Percentiles rank a stretch among this genome's conserved stretches.
phyloP scores from a whole-genome alignment of 2,113 vertebrate genomes.

The Chaenocephalus aceratus region DNA sequence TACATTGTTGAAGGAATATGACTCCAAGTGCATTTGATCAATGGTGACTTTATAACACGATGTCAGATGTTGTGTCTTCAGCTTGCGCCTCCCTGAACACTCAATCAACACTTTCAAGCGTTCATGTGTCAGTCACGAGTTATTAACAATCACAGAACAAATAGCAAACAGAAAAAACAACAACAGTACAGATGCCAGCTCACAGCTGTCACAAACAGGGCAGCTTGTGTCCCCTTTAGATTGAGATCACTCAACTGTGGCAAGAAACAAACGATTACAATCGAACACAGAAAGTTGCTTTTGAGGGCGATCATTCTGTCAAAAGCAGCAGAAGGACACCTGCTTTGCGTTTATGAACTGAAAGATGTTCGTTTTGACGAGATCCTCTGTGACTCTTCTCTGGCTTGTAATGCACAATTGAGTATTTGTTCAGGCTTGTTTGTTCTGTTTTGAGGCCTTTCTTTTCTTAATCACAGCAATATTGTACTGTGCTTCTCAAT shows the following conservation, averaged over 20 bases:
- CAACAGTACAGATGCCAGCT: conserved; percentile 31
- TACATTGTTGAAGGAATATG: not conserved
- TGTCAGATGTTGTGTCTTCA: conserved; percentile 1
- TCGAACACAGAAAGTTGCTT: not conserved
- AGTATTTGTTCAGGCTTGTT: not conserved
- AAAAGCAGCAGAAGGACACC: conserved; percentile 5
- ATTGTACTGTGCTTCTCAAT: conserved; percentile 7
- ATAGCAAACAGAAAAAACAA: conserved; percentile 39
- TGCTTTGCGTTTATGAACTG: conserved; percentile 11
- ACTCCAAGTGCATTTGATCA: not conserved
- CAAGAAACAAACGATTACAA: conserved; percentile 59
- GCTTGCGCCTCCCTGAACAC: not conserved
- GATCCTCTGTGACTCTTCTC: not conserved
- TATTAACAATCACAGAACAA: conserved; percentile 23
- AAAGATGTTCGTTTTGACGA: not conserved
- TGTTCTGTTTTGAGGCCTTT: not conserved
- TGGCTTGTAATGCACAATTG: not conserved
- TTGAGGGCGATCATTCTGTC: not conserved
- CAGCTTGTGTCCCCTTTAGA: conserved; percentile 23
- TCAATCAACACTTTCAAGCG: not conserved
- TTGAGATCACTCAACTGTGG: conserved; percentile 48
- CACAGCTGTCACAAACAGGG: conserved; percentile 49
- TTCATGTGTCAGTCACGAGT: not conserved
- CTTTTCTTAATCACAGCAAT: conserved; percentile 2
- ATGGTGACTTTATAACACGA: not conserved